Conservation (phyloP, 2,113 vertebrate species). For the Anolis carolinensis region DNA sequence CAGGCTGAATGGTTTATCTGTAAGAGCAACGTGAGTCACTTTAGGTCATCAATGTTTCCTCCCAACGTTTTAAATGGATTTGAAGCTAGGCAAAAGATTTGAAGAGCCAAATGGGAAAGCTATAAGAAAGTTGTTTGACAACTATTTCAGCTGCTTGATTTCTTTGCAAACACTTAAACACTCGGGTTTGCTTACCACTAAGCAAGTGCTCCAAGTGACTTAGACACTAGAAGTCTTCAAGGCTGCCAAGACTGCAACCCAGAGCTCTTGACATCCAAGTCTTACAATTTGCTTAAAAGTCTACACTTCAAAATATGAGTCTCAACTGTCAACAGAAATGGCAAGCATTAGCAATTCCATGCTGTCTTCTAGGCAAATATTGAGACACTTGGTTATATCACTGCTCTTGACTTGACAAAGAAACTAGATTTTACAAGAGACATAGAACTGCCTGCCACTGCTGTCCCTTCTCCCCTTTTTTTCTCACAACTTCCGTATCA, state of each 20-base stretch:
- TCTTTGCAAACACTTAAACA: slow-evolving; percentile 16
- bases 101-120: background rate
- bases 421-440: background rate
- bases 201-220: slow-evolving; percentile 51
- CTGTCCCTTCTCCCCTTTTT: background rate
- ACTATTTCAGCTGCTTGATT: background rate
- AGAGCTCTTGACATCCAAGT: slow-evolving; percentile 53
- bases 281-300: slow-evolving; percentile 44
- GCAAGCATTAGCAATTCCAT: slow-evolving; percentile 53
- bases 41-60: background rate
- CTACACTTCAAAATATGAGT: slow-evolving; percentile 32
- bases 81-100: background rate
- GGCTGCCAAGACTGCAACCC: background rate
- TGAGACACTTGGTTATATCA: slow-evolving; percentile 50
- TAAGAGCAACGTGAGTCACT: background rate
- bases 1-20: background rate
- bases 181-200: slow-evolving; percentile 21
- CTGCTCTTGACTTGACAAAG: slow-evolving; percentile 37
- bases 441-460: background rate
- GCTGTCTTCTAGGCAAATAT: slow-evolving; percentile 23
- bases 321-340: slow-evolving; percentile 46
- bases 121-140: slow-evolving; percentile 3
- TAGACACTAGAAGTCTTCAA: slow-evolving; percentile 31
- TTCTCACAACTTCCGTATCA: background rate
- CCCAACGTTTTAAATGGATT: background rate